Evolutionary conservation across 2,888 invertebrate genomes (phyloP).

Genomic region (Herminia tarsipennalis): DNA sequence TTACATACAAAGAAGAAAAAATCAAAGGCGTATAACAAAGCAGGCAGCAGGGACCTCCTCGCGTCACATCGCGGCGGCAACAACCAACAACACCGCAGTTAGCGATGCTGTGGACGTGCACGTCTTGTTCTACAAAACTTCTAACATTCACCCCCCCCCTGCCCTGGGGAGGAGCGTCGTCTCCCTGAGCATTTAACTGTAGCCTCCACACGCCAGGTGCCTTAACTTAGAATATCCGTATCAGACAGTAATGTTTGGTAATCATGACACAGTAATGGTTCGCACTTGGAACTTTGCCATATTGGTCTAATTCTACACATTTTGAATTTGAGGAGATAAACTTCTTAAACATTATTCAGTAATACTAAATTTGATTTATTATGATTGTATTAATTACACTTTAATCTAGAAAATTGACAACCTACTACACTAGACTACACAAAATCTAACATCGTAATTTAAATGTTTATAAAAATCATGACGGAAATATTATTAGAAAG

Average conservation of each 20-base stretch:
- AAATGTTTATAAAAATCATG: too few species aligned
- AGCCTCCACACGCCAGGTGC: slow-evolving; percentile 12
- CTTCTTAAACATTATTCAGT: background rate
- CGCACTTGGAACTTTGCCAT: slow-evolving; percentile 8
- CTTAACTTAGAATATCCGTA: slow-evolving; percentile 8
- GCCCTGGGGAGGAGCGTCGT: too few species aligned
- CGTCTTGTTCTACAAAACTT: slow-evolving; percentile 5
- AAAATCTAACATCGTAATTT: too few species aligned
- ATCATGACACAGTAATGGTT: slow-evolving; percentile 13
- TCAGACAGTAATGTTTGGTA: slow-evolving; percentile 14
- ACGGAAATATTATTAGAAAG: too few species aligned
- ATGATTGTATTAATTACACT: background rate
- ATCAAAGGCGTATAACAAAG: background rate
- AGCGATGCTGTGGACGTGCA: slow-evolving; percentile 3
- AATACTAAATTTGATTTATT: background rate
- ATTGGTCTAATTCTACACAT: slow-evolving; percentile 2
- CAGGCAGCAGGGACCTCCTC: background rate
- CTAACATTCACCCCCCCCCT: background rate
- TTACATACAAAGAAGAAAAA: background rate
- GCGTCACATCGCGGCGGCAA: background rate
- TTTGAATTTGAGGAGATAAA: background rate
- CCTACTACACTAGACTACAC: too few species aligned
- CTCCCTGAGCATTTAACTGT: slow-evolving; percentile 2
- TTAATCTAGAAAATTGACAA: too few species aligned
- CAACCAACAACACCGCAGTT: slow-evolving; percentile 7